Base-by-base conservation (phyloP, 2,113 vertebrate species). In the Corythornis vintsioides region DNA sequence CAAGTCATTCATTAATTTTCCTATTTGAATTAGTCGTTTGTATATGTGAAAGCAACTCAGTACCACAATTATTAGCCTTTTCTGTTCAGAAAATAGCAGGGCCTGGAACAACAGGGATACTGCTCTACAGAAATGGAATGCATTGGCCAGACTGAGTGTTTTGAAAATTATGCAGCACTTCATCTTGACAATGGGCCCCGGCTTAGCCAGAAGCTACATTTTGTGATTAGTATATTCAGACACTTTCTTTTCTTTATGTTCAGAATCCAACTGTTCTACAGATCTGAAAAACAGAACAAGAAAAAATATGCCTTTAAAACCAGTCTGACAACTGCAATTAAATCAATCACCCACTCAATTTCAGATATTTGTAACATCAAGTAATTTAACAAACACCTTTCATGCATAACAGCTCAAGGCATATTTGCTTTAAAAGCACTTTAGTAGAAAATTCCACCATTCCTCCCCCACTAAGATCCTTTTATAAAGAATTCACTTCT, bases 301-400 rank as follows among this genome's bases (percentile, higher is more conserved):
- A 86, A 71, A 71, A 91, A 89, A 86, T 66, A 64, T 10, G 69
- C 72, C 92, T 94, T 92, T 88, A 88, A 86, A 93, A 91, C 38
- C 79, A 91, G 79, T 42, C 87, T 89, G 89, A 87, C 95, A 91
- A 81, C 87, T 64, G 89, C 79, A 96, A 95, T 96, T 96, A 93
- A 96, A 92, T 83, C 85, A 89, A 81, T 94, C 89, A 91, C 50
- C 67, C 79, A 61, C 91, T 92, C 89, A 83, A 22, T 92, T 93
- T 71, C 56, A 80, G 87, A 64, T 93, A 95, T 92, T 93, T 94
- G 91, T 86, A 91, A 86, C 82, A 93, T 77, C 82, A 92, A 94
- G 82, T 81, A 88, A 92, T 92, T 89, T 94, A 93, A 77, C 84
- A 95, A 96, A 95, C 78, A 94, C 85, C 78, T 95, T 93, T 96